Base-by-base conservation (phyloP, 2,797 vertebrate species). In the Alfaro cultratus region DNA sequence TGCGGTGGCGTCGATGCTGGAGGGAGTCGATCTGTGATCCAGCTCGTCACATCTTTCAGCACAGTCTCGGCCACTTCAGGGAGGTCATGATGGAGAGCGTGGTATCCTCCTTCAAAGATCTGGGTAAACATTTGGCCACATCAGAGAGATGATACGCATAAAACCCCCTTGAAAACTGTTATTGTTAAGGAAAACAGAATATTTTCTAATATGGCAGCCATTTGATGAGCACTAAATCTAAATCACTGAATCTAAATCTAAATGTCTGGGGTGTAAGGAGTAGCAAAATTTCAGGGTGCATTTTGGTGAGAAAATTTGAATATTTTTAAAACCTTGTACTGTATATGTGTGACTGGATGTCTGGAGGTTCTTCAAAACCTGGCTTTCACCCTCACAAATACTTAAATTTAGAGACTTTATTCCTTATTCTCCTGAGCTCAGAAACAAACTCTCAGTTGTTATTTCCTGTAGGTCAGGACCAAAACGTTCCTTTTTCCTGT, bases 31-130 rank as follows among this genome's bases (percentile, higher is more conserved):
- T 98, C 97, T 39, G 94, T 88, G 83, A 99, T 94, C 98, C 98
- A 99, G 1, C 87, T 82, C 34, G 92, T 96, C 87, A 98, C 96
- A 86, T 99, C 97, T 73, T 96, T 97, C 90, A 98, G 93, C 87
- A 98, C 97, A 0, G 97, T 96, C 84, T 94, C 94, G 15, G 94
- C 93, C 23, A 97, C 97, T 70, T 99, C 98, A 0, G 97, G 97
- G 79, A 99, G 94, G 79, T 99, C 98, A 76, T 96, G 97, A 94
- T 99, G 98, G 74, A 99, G 97, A 49, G 96, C 94, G 4, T 99
- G 99, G 90, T 97, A 99, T 78, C 94, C 97, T 87, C 97, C 97
- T 53, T 98, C 97, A 49, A 97, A 99, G 4, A 99, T 91, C 99
- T 99, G 94, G 45, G n/a, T 72, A 29, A 43, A 67, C n/a, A 76